These are phyloP conservation scores for Plodia interpunctella DNA, from an alignment of 1,140 invertebrate species.

Conservation along the genomic window DNA sequence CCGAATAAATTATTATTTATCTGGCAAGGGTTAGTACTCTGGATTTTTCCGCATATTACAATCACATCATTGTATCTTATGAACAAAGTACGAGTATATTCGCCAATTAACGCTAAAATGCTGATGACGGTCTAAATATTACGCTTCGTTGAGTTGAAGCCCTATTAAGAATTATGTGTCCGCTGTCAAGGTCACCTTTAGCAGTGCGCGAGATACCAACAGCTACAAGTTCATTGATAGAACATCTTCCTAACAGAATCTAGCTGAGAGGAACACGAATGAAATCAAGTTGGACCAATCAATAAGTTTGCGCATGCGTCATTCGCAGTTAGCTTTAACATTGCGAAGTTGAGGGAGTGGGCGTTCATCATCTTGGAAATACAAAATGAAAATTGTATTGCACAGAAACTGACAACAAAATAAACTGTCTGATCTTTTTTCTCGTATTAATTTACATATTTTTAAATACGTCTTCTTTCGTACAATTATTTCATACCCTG, in stretches of 20 bases:
- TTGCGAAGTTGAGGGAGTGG: constrained; percentile 29
- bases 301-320: constrained; percentile 71
- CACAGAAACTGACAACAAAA: too few species aligned
- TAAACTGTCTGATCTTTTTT: too few species aligned
- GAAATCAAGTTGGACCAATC: constrained; percentile 55
- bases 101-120: constrained; percentile 27
- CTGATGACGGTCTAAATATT: constrained; percentile 18
- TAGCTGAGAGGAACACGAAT: constrained; percentile 22
- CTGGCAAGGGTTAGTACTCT: neutral
- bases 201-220: neutral
- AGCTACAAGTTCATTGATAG: constrained; percentile 5
- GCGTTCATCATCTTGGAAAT: too few species aligned
- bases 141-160: constrained; percentile 27
- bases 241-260: constrained; percentile 18
- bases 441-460: too few species aligned
- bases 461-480: too few species aligned
- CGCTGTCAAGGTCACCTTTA: neutral
- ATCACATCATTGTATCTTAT: neutral
- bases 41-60: constrained; percentile 8
- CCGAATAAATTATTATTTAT: too few species aligned
- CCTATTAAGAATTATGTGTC: constrained; percentile 11
- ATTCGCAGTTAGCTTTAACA: constrained; percentile 30
- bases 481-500: too few species aligned
- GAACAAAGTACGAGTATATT: neutral
- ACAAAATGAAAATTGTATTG: too few species aligned